phyloP scores from a whole-genome alignment of 2,888 invertebrate species.

The Acanthopleura granulata region DNA sequence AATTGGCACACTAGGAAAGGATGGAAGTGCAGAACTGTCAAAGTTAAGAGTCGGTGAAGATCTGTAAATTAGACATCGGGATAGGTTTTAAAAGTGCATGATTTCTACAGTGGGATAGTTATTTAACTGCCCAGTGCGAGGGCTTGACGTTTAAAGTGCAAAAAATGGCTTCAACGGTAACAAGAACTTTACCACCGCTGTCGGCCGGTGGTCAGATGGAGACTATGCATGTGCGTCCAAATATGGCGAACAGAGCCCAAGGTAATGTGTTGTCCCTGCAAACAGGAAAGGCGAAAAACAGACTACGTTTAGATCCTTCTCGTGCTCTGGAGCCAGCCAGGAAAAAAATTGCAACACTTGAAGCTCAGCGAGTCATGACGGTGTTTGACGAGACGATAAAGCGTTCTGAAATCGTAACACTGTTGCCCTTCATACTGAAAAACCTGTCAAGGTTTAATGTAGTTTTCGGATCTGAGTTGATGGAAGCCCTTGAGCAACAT shows the following conservation, averaged over 20 bases:
- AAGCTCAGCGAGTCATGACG: slow-evolving; percentile 68
- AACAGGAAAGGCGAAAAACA: not conserved
- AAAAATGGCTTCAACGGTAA: slow-evolving; percentile 27
- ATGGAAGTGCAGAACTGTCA: not conserved
- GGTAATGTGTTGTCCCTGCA: slow-evolving; percentile 20
- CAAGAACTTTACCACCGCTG: slow-evolving; percentile 24
- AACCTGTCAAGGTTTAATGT: slow-evolving; percentile 61
- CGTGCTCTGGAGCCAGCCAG: slow-evolving; percentile 66
- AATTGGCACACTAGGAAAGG: not conserved
- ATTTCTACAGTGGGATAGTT: not conserved
- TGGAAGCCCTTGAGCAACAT: slow-evolving; percentile 59
- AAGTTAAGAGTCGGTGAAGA: not conserved
- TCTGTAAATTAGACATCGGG: no score
- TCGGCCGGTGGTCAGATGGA: slow-evolving; percentile 37
- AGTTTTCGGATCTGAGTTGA: slow-evolving; percentile 58
- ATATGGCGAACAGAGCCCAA: slow-evolving; percentile 37
- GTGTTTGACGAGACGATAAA: slow-evolving; percentile 66
- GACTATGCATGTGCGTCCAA: slow-evolving; percentile 53
- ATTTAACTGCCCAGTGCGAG: not conserved
- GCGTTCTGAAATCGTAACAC: slow-evolving; percentile 57
- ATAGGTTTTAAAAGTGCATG: no score
- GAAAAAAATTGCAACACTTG: slow-evolving; percentile 67
- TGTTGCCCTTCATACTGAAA: slow-evolving; percentile 60
- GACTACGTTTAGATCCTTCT: slow-evolving; percentile 58
- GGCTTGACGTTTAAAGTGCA: not conserved